Conservation (phyloP, 2,113 vertebrate genomes). For the Proteles cristata region DNA sequence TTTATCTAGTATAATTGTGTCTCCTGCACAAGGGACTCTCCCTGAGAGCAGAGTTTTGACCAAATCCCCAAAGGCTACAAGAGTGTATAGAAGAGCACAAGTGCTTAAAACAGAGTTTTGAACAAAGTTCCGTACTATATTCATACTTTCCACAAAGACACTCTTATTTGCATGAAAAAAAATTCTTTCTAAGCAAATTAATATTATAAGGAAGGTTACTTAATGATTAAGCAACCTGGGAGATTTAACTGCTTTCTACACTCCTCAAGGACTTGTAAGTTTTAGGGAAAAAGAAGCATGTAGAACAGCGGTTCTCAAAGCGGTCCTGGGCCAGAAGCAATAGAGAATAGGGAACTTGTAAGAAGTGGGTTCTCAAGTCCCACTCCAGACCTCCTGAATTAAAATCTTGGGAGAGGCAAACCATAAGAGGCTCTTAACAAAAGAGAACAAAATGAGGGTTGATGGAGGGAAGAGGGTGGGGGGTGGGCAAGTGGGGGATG, state of each 20-base stretch:
- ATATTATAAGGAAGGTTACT: not conserved
- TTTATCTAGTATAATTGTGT: not conserved
- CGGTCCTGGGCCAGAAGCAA: not conserved
- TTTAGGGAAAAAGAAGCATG: not conserved
- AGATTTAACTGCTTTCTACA: not conserved
- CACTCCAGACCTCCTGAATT: not conserved
- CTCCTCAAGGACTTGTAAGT: not conserved
- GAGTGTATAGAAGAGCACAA: not conserved
- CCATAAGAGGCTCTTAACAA: not conserved
- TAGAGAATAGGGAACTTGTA: not conserved
- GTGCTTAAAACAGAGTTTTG: not conserved
- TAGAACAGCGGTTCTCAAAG: not conserved
- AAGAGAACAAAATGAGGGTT: not conserved
- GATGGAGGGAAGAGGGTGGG: not conserved
- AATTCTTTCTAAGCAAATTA: conserved; percentile 40
- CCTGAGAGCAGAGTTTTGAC: not conserved
- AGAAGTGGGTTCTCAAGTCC: not conserved
- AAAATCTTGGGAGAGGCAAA: not conserved
- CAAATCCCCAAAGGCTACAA: not conserved
- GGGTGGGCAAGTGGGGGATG: not conserved
- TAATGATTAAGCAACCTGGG: not conserved
- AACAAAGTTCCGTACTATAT: not conserved
- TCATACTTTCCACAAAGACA: not conserved
- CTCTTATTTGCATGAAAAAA: not conserved
- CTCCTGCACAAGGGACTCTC: not conserved